phyloP scores from a whole-genome alignment of 2,888 invertebrate genomes.

The Boloria selene region DNA sequence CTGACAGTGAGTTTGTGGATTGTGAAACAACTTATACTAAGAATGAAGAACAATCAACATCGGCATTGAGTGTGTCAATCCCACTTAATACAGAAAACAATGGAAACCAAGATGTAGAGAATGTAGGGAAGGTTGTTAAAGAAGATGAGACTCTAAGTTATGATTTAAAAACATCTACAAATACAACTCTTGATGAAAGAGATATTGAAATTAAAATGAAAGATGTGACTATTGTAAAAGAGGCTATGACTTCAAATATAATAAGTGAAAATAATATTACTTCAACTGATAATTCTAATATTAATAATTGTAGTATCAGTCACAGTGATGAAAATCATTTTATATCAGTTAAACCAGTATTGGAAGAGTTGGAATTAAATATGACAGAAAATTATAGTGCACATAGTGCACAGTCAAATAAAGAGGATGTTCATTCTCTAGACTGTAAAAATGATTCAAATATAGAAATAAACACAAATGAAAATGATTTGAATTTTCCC shows the following conservation, averaged over 20 bases:
- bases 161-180: background rate
- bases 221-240: background rate
- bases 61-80: background rate
- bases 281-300: background rate
- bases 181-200: background rate
- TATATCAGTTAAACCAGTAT: background rate
- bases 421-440: background rate
- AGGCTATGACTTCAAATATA: background rate
- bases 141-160: background rate
- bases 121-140: background rate
- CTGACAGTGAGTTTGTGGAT: slow-evolving; percentile 72
- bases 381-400: background rate
- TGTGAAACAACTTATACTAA: slow-evolving; percentile 73
- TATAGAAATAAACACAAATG: background rate
- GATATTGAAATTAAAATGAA: background rate
- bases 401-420: background rate
- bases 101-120: background rate
- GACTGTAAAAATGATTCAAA: background rate
- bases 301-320: background rate
- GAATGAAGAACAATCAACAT: slow-evolving; percentile 44
- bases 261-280: background rate
- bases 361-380: background rate
- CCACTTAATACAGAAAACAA: background rate
- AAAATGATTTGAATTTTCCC: background rate
- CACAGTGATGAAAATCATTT: background rate